Percentiles rank a stretch among this genome's conserved stretches.
phyloP scores from a whole-genome alignment of 2,888 invertebrate genomes.

The Labia minor region DNA sequence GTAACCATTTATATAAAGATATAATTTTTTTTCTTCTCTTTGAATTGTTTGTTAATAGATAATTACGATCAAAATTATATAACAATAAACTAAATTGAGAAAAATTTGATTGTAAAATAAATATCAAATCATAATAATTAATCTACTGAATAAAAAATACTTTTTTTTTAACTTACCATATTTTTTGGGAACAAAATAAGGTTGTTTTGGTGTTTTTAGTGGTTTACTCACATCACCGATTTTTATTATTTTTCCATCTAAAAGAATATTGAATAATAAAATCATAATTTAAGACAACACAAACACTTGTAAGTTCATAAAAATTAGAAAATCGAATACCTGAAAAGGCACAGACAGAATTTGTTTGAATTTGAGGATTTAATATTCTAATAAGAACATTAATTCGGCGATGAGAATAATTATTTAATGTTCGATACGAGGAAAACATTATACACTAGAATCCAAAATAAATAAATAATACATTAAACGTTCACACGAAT shows the following conservation, averaged over 20 bases:
- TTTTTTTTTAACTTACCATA: slow-evolving; percentile 53
- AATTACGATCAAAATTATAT: too few relatives aligned
- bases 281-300: background rate
- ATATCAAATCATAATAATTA: slow-evolving; percentile 20
- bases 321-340: too few relatives aligned
- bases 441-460: too few relatives aligned
- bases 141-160: too few relatives aligned
- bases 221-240: slow-evolving; percentile 64
- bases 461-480: too few relatives aligned
- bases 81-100: slow-evolving; percentile 38
- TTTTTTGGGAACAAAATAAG: slow-evolving; percentile 73
- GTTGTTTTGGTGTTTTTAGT: slow-evolving; percentile 49
- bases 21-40: slow-evolving; percentile 7
- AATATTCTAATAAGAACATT: background rate
- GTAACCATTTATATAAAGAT: slow-evolving; percentile 31
- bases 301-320: too few relatives aligned
- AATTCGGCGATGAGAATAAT: background rate
- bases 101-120: background rate
- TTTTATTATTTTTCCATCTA: slow-evolving; percentile 36
- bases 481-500: too few relatives aligned
- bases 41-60: too few relatives aligned
- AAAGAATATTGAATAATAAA: background rate
- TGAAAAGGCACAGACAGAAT: background rate
- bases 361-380: background rate
- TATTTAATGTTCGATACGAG: background rate